Percentiles rank a stretch among this genome's conserved stretches.
Evolutionary conservation across 2,113 vertebrate genomes (phyloP).

Genomic region (Oceanodroma tethys): DNA sequence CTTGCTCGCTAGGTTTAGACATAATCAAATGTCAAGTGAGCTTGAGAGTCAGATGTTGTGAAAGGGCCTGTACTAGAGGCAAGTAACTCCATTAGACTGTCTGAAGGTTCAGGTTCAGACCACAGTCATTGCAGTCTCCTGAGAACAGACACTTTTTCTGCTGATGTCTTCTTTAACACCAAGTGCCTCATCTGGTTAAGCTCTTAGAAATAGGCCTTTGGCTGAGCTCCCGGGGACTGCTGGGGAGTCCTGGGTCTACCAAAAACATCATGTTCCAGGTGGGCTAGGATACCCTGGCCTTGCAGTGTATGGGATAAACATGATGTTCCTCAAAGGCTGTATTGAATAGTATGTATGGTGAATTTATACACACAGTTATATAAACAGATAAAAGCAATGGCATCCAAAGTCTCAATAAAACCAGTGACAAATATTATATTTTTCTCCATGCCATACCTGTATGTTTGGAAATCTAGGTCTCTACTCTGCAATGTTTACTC

Average conservation of each 20-base stretch:
- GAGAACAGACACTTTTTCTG: background rate
- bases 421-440: background rate
- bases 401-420: background rate
- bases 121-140: background rate
- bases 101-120: background rate
- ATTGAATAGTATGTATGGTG: background rate
- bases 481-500: background rate
- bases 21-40: background rate
- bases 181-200: background rate
- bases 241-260: background rate
- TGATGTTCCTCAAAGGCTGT: background rate
- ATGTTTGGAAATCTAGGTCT: background rate
- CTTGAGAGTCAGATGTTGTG: background rate
- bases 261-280: background rate
- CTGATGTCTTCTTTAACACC: background rate
- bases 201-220: background rate
- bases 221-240: background rate
- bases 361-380: background rate
- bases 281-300: background rate
- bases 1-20: background rate
- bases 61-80: background rate
- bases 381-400: background rate
- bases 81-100: background rate
- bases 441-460: background rate
- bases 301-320: background rate